These are phyloP conservation scores for Coenonympha arcania DNA, from an alignment of 2,888 invertebrate genomes.

Conservation along the genomic window DNA sequence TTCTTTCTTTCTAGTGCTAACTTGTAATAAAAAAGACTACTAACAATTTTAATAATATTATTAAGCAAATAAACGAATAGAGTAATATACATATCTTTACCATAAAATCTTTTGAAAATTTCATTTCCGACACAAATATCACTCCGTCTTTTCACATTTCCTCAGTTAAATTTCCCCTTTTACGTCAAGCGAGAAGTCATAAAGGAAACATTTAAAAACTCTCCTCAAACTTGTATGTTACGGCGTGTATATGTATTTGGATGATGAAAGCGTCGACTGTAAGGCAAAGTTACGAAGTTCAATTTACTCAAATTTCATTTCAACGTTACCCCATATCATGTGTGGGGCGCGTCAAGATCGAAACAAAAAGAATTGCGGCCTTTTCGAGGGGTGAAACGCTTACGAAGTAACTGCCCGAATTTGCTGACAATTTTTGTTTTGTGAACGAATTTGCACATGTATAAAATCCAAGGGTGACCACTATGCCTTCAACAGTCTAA, in stretches of 20 bases:
- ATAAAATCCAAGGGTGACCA: background rate
- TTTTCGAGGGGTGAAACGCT: conserved; percentile 10
- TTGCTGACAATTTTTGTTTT: conserved; percentile 15
- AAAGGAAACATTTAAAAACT: conserved; percentile 5
- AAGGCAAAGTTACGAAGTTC: conserved; percentile 16
- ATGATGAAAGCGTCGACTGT: conserved; percentile 5
- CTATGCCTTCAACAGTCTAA: background rate
- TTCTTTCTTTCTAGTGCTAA: too few relatives aligned
- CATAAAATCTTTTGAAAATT: background rate
- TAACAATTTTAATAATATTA: too few relatives aligned
- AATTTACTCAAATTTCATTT: conserved; percentile 24
- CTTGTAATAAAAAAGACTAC: too few relatives aligned
- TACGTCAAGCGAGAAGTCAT: conserved; percentile 8
- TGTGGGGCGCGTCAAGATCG: conserved; percentile 17
- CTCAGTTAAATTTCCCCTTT: background rate
- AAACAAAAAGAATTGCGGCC: conserved; percentile 17
- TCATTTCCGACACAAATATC: background rate
- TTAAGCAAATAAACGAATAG: too few relatives aligned
- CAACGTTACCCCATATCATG: conserved; percentile 21
- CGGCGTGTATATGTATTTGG: conserved; percentile 5
- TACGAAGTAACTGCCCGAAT: conserved; percentile 11
- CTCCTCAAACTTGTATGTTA: background rate
- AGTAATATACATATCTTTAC: background rate
- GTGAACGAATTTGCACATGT: background rate
- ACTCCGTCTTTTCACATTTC: conserved; percentile 5